Evolutionary conservation across 1,140 invertebrate species (phyloP).

Genomic region (Popillia japonica): DNA sequence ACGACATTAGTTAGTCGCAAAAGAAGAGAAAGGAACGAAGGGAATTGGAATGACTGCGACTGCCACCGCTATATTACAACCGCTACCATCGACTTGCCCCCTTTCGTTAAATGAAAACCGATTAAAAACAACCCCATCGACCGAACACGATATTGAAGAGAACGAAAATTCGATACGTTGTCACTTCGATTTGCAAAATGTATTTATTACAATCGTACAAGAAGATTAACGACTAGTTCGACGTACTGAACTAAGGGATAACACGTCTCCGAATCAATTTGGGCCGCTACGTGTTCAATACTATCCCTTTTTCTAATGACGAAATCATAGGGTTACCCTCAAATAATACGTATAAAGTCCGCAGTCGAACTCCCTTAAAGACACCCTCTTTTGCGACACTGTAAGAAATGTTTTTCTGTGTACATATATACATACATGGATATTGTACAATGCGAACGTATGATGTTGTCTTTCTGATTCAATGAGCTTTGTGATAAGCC

Average conservation of each 20-base stretch:
- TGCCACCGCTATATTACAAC: background rate
- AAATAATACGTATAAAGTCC: constrained; percentile 30
- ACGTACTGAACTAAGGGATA: background rate
- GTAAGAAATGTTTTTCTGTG: constrained; percentile 7
- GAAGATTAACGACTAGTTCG: background rate
- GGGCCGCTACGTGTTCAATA: constrained; percentile 35
- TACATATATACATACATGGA: background rate
- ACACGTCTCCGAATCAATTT: constrained; percentile 27
- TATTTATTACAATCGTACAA: constrained; percentile 41
- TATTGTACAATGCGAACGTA: background rate
- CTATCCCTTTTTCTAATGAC: constrained; percentile 40
- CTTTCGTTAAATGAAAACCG: constrained; percentile 40
- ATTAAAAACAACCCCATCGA: constrained; percentile 39
- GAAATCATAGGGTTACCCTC: constrained; percentile 40
- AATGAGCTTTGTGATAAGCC: background rate
- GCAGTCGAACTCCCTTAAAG: constrained; percentile 35
- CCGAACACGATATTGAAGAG: constrained; percentile 16
- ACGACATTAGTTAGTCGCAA: constrained; percentile 32
- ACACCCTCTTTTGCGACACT: constrained; percentile 14
- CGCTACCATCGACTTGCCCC: constrained; percentile 21
- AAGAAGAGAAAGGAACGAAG: constrained; percentile 18
- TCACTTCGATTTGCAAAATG: constrained; percentile 41
- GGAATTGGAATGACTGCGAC: constrained; percentile 4
- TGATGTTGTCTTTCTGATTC: constrained; percentile 19
- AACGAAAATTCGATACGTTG: constrained; percentile 40